phyloP scores from a whole-genome alignment of 2,797 vertebrate genomes.

The Phylloscopus collybita region DNA sequence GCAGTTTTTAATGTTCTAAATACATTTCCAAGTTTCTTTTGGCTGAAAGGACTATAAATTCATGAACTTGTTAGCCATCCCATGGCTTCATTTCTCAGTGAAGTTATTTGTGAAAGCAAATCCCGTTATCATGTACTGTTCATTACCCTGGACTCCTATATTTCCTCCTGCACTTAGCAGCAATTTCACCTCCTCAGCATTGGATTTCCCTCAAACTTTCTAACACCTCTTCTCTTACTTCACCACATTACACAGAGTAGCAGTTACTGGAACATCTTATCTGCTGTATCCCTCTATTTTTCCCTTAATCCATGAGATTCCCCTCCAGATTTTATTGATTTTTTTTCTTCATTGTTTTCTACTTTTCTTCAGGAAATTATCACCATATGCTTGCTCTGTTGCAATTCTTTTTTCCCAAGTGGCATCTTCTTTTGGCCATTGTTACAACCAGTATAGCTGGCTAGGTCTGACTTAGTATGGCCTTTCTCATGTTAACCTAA shows the following conservation, averaged over 20 bases:
- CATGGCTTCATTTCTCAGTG: background rate
- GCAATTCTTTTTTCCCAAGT: constrained; percentile 5
- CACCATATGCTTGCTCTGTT: constrained; percentile 37
- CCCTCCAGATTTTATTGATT: constrained; percentile 35
- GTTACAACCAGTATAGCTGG: background rate
- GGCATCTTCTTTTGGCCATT: constrained; percentile 10
- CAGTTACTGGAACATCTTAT: background rate
- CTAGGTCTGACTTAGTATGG: background rate
- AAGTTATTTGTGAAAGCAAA: background rate
- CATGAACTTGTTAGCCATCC: background rate
- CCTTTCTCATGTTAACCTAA: constrained; percentile 41
- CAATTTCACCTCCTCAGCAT: background rate
- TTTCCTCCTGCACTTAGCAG: background rate
- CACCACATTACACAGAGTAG: background rate
- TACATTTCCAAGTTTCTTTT: background rate
- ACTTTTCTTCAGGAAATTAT: constrained; percentile 47
- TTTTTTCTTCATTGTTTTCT: constrained; percentile 1
- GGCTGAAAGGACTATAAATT: background rate
- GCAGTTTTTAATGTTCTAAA: background rate
- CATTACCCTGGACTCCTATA: background rate
- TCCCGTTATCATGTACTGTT: background rate
- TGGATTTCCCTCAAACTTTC: background rate
- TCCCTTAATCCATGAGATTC: background rate
- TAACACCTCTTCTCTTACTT: background rate
- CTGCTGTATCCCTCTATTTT: background rate